A percentile compares a stretch with the other conserved stretches of the same genome.
Conservation (phyloP, 2,113 vertebrate species). For the Hyla sarda region DNA sequence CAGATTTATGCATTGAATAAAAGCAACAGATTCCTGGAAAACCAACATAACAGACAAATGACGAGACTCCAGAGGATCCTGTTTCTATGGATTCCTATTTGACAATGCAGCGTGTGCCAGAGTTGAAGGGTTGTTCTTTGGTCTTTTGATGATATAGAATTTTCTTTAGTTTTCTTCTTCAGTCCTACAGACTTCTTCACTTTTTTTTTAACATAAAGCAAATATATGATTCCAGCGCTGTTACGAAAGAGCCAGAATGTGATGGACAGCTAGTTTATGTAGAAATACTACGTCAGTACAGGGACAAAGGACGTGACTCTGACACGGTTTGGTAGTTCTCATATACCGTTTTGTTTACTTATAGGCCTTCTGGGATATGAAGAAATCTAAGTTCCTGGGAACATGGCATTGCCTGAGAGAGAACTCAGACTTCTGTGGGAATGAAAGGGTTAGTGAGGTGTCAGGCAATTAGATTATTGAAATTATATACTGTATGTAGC, state of each 20-base stretch:
- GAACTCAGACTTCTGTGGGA: constrained; percentile 5
- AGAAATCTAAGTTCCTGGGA: constrained; percentile 39
- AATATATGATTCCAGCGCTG: neutral
- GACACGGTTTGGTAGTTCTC: constrained; percentile 37
- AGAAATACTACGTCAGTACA: constrained; percentile 18
- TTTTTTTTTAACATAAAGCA: neutral
- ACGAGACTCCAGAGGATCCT: neutral
- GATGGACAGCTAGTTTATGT: constrained; percentile 24
- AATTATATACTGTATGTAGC: neutral
- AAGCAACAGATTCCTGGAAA: neutral
- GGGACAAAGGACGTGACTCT: constrained; percentile 34
- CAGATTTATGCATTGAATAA: neutral
- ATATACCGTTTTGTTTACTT: constrained; percentile 42
- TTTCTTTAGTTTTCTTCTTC: neutral
- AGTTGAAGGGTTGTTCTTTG: neutral
- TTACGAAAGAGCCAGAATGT: neutral
- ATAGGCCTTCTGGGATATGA: constrained; percentile 22
- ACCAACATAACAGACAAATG: neutral
- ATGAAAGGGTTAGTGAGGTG: constrained; percentile 34
- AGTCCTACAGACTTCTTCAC: neutral
- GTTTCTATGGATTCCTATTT: neutral
- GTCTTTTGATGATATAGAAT: neutral
- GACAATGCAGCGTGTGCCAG: neutral
- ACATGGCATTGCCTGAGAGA: constrained; percentile 23
- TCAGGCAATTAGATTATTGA: neutral